Base-by-base conservation (phyloP, 2,888 invertebrate species). In the Hemaris fuciformis region DNA sequence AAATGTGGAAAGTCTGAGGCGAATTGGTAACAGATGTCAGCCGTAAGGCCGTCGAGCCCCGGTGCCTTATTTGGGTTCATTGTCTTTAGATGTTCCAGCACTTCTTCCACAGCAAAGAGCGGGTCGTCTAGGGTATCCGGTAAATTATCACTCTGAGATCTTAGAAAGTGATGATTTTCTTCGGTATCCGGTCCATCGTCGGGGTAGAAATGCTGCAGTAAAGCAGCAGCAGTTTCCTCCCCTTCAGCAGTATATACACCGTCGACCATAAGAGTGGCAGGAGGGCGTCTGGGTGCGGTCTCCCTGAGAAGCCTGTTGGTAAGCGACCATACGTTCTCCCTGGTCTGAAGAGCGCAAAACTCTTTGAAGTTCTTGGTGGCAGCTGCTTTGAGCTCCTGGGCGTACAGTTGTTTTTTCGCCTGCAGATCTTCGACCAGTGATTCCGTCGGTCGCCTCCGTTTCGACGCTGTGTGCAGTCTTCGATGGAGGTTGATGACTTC, bases 61-160 rank as follows among this genome's bases (percentile, higher is more conserved):
- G 71, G 72, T 0, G 72, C 69, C 15, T 65, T 67, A 1, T 64
- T 68, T 1, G 64, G 69, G 23, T 66, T 66, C 64, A 72, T 72
- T 0, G 8, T 10, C 0, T 43, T 57, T 0, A 68, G 23, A 18
- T 43, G 38, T 2, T 60, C 57, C 4, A 63, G 5, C 2, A 68
- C 41, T 25, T 70, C 70, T 0, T 41, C 59, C 0, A 3, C 2
- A 0, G 66, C 62, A 34, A 68, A 66, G 0, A 64, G 67, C 1
- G 57, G 61, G 15, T 71, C 70, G 2, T 57, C 25, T 1, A 1
- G 18, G 5, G 60, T 41, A 25, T 23, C 8, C 1, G 34, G 34
- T 3, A 8, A 13, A 3, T 2, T 34, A 34, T 34, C 3, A 10
- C 34, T n/a, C n/a, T n/a, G n/a, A n/a, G n/a, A n/a, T n/a, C n/a